These are phyloP conservation scores for Cyprinodon diabolis DNA, from an alignment of 2,797 vertebrate species.

Conservation along the genomic window DNA sequence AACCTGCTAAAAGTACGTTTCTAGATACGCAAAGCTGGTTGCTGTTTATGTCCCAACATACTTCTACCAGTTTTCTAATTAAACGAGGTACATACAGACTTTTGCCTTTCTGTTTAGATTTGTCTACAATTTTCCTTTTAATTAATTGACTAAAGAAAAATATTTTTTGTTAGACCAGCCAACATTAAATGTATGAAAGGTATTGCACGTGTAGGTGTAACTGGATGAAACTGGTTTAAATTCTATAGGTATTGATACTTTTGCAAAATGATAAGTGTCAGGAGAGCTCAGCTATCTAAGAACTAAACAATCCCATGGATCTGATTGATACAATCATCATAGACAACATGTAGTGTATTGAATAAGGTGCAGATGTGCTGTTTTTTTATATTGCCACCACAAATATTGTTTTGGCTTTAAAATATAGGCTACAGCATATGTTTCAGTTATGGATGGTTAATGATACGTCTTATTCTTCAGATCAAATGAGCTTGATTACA, in stretches of 20 bases:
- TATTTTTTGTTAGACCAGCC: background rate
- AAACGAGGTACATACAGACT: too few relatives aligned
- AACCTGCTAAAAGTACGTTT: too few relatives aligned
- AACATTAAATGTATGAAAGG: background rate
- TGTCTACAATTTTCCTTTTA: background rate
- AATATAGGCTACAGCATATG: conserved; percentile 10
- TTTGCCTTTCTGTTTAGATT: background rate
- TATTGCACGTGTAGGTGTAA: background rate
- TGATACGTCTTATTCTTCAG: conserved; percentile 52
- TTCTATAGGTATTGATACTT: background rate
- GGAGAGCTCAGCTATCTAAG: background rate
- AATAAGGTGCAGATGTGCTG: background rate
- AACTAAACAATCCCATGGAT: background rate
- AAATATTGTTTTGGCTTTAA: conserved; percentile 9
- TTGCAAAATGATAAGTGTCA: background rate
- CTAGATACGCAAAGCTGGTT: too few relatives aligned
- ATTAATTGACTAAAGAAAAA: too few relatives aligned
- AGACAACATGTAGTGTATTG: background rate
- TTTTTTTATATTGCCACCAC: background rate
- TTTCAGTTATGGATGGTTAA: conserved; percentile 37
- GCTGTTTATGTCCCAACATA: too few relatives aligned
- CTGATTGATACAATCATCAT: background rate
- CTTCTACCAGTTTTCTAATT: too few relatives aligned
- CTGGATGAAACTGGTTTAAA: background rate
- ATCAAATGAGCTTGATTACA: conserved; percentile 59